Evolutionary conservation across 2,113 vertebrate genomes (phyloP).

Genomic region (Sminthopsis crassicaudata): DNA sequence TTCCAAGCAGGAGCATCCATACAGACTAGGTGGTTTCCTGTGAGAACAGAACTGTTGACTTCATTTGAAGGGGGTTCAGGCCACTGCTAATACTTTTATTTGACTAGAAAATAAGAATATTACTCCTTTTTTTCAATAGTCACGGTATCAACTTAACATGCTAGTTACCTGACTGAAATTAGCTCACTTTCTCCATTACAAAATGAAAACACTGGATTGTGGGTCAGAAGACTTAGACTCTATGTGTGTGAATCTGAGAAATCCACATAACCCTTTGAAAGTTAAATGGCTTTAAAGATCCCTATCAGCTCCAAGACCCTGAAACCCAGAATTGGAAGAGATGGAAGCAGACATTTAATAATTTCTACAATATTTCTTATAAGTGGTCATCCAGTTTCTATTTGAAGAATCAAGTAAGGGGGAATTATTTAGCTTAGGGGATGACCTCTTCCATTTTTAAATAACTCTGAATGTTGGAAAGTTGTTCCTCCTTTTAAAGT

Average conservation of each 20-base stretch:
- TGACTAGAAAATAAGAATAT: not conserved
- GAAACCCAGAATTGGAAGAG: not conserved
- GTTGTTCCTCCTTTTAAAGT: not conserved
- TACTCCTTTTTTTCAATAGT: not conserved
- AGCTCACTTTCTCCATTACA: not conserved
- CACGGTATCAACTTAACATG: not conserved
- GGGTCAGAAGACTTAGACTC: not conserved
- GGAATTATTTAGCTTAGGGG: not conserved
- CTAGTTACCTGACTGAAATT: not conserved
- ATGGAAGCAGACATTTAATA: not conserved
- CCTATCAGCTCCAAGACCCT: not conserved
- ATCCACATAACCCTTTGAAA: not conserved
- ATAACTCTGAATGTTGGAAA: not conserved
- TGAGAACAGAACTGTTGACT: not conserved
- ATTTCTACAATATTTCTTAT: not conserved
- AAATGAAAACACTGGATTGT: not conserved
- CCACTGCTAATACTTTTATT: not conserved
- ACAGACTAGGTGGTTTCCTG: constrained; percentile 12
- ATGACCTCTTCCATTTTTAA: not conserved
- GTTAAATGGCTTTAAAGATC: not conserved
- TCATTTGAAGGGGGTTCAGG: not conserved
- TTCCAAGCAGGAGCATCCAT: constrained; percentile 17
- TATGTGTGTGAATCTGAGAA: not conserved
- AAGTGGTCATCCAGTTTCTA: not conserved
- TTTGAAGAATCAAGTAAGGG: not conserved